Conservation (phyloP, 2,797 vertebrate genomes). For the Sebastes taczanowskii region DNA sequence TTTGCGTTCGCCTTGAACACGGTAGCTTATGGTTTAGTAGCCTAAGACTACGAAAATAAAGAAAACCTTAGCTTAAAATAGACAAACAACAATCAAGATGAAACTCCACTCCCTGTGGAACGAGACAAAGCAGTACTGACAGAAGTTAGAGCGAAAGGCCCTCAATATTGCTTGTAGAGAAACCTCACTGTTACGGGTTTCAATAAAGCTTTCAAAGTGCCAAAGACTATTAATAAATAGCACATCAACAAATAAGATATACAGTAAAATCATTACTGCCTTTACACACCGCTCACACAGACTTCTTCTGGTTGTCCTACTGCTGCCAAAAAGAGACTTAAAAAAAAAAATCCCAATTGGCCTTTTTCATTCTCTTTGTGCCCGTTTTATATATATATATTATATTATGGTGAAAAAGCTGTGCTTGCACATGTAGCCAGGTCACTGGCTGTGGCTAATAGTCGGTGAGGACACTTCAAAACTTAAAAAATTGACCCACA, state of each 20-base stretch:
- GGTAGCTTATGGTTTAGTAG: conserved; percentile 32
- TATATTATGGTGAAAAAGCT: conserved; percentile 42
- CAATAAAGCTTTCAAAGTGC: conserved; percentile 64
- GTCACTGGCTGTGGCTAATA: conserved; percentile 26
- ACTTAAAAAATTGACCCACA: conserved; percentile 51
- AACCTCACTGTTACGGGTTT: conserved; percentile 37
- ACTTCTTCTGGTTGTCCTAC: conserved; percentile 31
- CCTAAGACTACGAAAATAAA: conserved; percentile 25
- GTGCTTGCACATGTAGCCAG: conserved; percentile 51
- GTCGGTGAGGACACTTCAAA: conserved; percentile 54
- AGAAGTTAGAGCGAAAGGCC: conserved; percentile 36
- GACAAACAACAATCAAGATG: conserved; percentile 22
- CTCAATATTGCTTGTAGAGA: conserved; percentile 37
- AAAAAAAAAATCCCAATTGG: conserved; percentile 12
- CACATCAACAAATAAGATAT: conserved; percentile 66
- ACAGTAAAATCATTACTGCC: conserved; percentile 52
- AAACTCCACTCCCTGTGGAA: conserved; percentile 23
- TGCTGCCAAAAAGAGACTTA: conserved; percentile 20
- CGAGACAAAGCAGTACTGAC: conserved; percentile 45
- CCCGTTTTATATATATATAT: conserved; percentile 25
- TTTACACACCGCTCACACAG: conserved; percentile 36
- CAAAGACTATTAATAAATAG: conserved; percentile 64
- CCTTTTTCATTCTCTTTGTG: background rate
- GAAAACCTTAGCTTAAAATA: conserved; percentile 19
- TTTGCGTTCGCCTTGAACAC: conserved; percentile 26